Evolutionary conservation across 1,140 invertebrate genomes (phyloP), one percentile per base, ranked within the genome.

Genomic region (Meloidogyne hapla): DNA sequence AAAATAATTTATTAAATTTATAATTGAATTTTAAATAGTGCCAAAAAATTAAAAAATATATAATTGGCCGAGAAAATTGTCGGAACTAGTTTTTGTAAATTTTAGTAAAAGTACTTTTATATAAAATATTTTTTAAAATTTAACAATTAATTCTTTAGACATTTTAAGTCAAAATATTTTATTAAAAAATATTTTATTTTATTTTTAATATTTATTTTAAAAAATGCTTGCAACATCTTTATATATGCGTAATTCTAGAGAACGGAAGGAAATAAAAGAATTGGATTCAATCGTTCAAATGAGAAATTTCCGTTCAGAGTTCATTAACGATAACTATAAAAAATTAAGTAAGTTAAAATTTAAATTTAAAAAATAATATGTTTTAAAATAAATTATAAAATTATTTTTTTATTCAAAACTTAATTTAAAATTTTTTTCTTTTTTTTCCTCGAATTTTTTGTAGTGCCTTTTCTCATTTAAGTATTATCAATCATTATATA

Each of bases 201-300:
- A 56, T 56, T 48, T 56, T n/a, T n/a, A 56, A 4, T 8, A 56
- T n/a, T 21, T 6, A n/a, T n/a, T n/a, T n/a, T 8, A 15, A 21
- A 18, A 56, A 56, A 75, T 75, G 74, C 23, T 75, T 21, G 74
- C 62, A 45, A 45, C 74, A 38, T 75, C 74, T 21, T 21, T 75
- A 18, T 75, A 71, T 56, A 67, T 75, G 65, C 64, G 69, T 33
- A 75, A 75, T 38, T 42, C 74, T 48, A 64, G 74, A 48, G 71
- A 76, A 45, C 33, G 69, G 8, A 75, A 75, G 38, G 74, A 76
- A 23, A 26, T 48, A 33, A 38, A 75, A 61, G 61, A 64, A 25
- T 28, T 28, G 28, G 70, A 28, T 28, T 25, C 70, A 18, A 42
- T 67, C 1, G 21, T 23, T 21, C 40, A 71, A 65, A 67, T 75